These are phyloP conservation scores for Ptychochromis oligacanthus DNA, from an alignment of 2,113 vertebrate species.

Conservation along the genomic window DNA sequence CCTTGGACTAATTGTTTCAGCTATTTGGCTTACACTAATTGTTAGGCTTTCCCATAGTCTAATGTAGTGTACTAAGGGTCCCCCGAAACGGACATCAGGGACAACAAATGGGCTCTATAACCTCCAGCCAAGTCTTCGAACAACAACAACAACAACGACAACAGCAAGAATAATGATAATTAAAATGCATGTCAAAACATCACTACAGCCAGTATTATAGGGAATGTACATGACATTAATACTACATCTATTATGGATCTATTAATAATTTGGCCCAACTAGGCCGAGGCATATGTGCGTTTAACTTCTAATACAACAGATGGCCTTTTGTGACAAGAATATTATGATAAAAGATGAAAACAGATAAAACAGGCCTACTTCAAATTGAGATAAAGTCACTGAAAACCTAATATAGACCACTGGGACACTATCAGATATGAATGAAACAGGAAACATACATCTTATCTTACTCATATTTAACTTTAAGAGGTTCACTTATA, in stretches of 20 bases:
- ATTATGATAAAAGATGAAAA: slow-evolving; percentile 7
- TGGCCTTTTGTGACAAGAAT: neutral
- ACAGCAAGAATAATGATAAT: neutral
- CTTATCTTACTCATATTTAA: slow-evolving; percentile 12
- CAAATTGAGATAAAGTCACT: neutral
- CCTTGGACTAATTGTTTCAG: slow-evolving; percentile 52
- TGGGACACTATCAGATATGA: neutral
- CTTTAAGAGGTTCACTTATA: neutral
- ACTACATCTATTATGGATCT: neutral
- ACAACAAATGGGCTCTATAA: neutral
- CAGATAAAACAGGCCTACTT: neutral
- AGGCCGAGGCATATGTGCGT: neutral
- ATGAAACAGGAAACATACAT: slow-evolving; percentile 8
- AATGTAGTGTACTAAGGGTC: slow-evolving; percentile 24
- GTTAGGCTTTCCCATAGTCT: slow-evolving; percentile 58
- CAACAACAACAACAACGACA: neutral
- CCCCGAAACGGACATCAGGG: slow-evolving; percentile 4
- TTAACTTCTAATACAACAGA: neutral
- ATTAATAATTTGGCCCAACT: neutral
- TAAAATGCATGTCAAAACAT: neutral
- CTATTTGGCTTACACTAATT: slow-evolving; percentile 61
- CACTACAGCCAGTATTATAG: neutral
- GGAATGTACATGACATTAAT: neutral
- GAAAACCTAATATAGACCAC: neutral
- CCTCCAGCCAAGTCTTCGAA: neutral